These are phyloP conservation scores for Emydoidea blandingii DNA, from an alignment of 2,797 vertebrate species.

Conservation along the genomic window DNA sequence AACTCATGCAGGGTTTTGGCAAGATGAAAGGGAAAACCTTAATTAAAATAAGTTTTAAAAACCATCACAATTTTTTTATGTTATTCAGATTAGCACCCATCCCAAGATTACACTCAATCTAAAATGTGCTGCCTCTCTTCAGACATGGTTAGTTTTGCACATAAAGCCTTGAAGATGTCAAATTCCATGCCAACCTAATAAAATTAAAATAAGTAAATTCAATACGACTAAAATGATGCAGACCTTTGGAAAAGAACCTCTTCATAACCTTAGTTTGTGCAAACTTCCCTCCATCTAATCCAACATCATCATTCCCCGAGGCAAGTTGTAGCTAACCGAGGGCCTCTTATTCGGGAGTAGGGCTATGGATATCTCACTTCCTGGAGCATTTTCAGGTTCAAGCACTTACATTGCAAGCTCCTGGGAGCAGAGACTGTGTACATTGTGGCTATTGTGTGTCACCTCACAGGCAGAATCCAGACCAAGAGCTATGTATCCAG, in stretches of 20 bases:
- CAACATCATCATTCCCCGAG: accelerated
- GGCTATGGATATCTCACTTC: not conserved
- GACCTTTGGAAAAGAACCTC: not conserved
- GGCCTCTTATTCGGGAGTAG: accelerated
- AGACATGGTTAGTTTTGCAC: not conserved
- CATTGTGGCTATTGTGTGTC: accelerated
- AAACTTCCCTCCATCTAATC: accelerated
- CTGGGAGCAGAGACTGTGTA: accelerated
- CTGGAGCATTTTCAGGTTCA: accelerated
- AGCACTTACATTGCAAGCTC: accelerated
- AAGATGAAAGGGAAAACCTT: conserved; percentile 69
- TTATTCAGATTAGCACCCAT: conserved; percentile 61
- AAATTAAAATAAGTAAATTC: not conserved
- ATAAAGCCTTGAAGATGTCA: conserved; percentile 18
- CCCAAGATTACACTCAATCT: conserved; percentile 26
- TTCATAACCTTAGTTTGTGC: not conserved
- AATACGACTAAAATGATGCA: not conserved
- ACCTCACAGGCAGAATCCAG: not conserved
- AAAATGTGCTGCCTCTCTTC: not conserved
- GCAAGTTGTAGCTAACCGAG: accelerated
- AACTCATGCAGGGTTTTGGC: conserved; percentile 52
- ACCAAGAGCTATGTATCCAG: not conserved
- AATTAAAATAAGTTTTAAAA: conserved; percentile 72
- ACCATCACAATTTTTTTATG: conserved; percentile 36
- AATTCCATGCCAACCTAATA: conserved; percentile 2